phyloP scores from a whole-genome alignment of 1,140 invertebrate genomes.

The Colletes gigas region DNA sequence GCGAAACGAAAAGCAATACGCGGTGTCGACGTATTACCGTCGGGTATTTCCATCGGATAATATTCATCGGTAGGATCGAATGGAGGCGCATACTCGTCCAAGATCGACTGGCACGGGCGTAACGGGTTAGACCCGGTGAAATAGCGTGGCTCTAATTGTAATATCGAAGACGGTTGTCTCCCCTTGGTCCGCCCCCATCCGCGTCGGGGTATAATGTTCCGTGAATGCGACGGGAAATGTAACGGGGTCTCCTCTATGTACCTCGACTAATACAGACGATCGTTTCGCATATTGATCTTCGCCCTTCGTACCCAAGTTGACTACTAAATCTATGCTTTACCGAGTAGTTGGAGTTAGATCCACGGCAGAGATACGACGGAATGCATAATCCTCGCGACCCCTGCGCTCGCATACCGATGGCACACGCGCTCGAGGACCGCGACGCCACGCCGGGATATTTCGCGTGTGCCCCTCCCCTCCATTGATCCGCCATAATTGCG shows the following conservation, averaged over 20 bases:
- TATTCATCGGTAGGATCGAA: too few relatives aligned
- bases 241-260: constrained; percentile 11
- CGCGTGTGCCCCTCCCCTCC: constrained; percentile 7
- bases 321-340: constrained; percentile 18
- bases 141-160: constrained; percentile 31
- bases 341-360: constrained; percentile 16
- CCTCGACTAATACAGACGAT: constrained; percentile 40
- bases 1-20: too few relatives aligned
- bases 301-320: constrained; percentile 7
- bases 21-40: too few relatives aligned
- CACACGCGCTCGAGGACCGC: neutral
- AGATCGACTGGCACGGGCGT: too few relatives aligned
- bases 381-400: constrained; percentile 35
- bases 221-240: constrained; percentile 23
- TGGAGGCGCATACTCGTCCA: too few relatives aligned
- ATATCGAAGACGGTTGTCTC: constrained; percentile 31
- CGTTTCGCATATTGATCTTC: constrained; percentile 50
- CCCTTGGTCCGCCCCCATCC: too few relatives aligned
- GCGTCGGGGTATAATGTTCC: neutral
- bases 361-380: constrained; percentile 8
- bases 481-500: constrained; percentile 39
- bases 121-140: neutral
- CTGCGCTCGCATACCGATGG: neutral
- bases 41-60: too few relatives aligned
- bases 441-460: neutral